Evolutionary conservation across 2,113 vertebrate genomes (phyloP).

Genomic region (Sapayoa aenigma): DNA sequence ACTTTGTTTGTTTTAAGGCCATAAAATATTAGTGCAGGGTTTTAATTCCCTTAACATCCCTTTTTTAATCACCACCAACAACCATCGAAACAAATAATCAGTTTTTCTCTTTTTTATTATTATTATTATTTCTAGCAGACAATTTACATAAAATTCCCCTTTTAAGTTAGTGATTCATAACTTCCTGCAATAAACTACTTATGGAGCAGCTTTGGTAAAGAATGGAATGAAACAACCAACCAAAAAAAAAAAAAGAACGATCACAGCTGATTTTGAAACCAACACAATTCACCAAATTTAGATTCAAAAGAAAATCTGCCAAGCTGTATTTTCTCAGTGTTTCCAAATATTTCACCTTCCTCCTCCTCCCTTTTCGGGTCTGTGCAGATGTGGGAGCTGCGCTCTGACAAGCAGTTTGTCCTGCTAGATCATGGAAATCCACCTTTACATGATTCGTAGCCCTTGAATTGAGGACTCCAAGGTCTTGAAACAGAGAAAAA

Average conservation of each 20-base stretch:
- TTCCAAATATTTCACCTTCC: constrained; percentile 66
- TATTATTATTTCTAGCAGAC: constrained; percentile 80
- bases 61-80: background rate
- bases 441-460: constrained; percentile 94
- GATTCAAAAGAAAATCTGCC: constrained; percentile 48
- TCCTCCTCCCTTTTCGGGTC: constrained; percentile 60
- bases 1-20: background rate
- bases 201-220: constrained; percentile 86
- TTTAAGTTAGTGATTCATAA: constrained; percentile 84
- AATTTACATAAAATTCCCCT: constrained; percentile 80
- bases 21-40: background rate
- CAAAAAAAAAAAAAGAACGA: constrained; percentile 44
- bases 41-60: background rate
- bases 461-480: constrained; percentile 97
- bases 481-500: constrained; percentile 76
- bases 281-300: constrained; percentile 72
- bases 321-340: constrained; percentile 74
- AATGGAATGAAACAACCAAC: constrained; percentile 79
- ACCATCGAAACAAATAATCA: constrained; percentile 24
- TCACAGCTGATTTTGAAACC: constrained; percentile 74
- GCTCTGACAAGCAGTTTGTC: constrained; percentile 53
- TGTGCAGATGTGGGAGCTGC: constrained; percentile 56
- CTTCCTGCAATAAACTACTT: constrained; percentile 78
- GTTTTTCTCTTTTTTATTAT: constrained; percentile 68
- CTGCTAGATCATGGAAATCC: constrained; percentile 66